These are phyloP conservation scores for Leucoma salicis DNA, from an alignment of 2,888 invertebrate genomes.

Conservation along the genomic window DNA sequence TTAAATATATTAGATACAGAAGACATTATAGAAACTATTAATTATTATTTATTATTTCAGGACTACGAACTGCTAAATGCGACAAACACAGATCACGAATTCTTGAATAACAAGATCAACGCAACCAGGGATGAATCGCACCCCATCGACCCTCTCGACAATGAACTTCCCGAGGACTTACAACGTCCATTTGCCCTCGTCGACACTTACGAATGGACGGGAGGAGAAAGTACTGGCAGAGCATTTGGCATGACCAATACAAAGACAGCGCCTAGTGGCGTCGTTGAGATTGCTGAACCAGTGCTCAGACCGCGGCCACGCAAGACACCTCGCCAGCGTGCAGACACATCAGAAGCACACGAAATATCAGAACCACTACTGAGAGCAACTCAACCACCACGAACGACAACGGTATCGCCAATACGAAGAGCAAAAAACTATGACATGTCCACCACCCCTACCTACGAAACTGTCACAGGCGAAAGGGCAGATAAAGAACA, in stretches of 20 bases:
- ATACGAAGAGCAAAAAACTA: constrained; percentile 70
- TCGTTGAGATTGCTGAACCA: constrained; percentile 88
- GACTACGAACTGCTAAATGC: constrained; percentile 43
- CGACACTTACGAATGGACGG: constrained; percentile 78
- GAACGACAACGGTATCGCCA: constrained; percentile 49
- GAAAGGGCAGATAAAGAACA: constrained; percentile 62
- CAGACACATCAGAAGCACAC: constrained; percentile 72
- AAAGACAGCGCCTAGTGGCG: constrained; percentile 65
- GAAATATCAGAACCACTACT: constrained; percentile 87
- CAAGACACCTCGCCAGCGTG: constrained; percentile 76
- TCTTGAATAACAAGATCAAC: constrained; percentile 39
- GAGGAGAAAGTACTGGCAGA: constrained; percentile 79
- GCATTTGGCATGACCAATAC: constrained; percentile 84
- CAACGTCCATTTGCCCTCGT: constrained; percentile 62
- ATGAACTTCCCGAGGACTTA: constrained; percentile 67
- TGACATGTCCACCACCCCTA: constrained; percentile 66
- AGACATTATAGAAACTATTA: neutral
- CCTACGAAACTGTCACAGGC: constrained; percentile 56
- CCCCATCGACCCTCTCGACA: constrained; percentile 59
- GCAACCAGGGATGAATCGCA: constrained; percentile 45
- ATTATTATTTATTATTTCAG: constrained; percentile 32
- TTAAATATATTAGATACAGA: neutral
- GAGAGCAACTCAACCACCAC: constrained; percentile 69
- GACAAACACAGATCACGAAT: constrained; percentile 41
- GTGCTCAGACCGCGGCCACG: constrained; percentile 84